phyloP scores from a whole-genome alignment of 2,888 invertebrate genomes.

The Sphinx pinastri region DNA sequence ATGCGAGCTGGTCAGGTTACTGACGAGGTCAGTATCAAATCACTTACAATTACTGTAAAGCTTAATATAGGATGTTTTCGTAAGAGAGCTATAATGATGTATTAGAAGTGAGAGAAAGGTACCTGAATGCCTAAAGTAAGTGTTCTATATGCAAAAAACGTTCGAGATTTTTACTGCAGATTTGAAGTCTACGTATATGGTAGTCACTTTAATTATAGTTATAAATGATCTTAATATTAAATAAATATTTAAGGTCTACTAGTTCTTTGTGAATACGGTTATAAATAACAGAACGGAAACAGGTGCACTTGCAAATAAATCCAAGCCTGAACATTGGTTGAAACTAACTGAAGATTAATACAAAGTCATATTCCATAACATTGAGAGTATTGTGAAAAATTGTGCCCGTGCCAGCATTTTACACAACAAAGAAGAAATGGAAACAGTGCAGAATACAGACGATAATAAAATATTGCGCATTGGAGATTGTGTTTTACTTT shows the following conservation, averaged over 20 bases:
- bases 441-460: background rate
- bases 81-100: background rate
- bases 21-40: constrained; percentile 89
- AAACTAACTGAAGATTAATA: constrained; percentile 4
- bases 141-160: too few relatives aligned
- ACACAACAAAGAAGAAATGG: background rate
- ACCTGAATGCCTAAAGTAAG: too few relatives aligned
- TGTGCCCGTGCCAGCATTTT: background rate
- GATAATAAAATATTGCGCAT: background rate
- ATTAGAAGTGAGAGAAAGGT: too few relatives aligned
- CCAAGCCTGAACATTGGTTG: background rate
- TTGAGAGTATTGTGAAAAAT: background rate
- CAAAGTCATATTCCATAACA: background rate
- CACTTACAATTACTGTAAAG: background rate
- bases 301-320: background rate
- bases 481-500: constrained; percentile 5
- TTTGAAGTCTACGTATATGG: background rate
- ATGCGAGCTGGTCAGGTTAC: constrained; percentile 92
- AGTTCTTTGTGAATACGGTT: background rate
- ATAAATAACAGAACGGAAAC: background rate
- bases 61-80: background rate
- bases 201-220: too few relatives aligned
- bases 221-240: background rate
- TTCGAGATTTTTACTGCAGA: background rate
- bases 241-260: background rate